Evolutionary conservation across 2,888 invertebrate genomes (phyloP).

Genomic region (Asteroscopus sphinx): DNA sequence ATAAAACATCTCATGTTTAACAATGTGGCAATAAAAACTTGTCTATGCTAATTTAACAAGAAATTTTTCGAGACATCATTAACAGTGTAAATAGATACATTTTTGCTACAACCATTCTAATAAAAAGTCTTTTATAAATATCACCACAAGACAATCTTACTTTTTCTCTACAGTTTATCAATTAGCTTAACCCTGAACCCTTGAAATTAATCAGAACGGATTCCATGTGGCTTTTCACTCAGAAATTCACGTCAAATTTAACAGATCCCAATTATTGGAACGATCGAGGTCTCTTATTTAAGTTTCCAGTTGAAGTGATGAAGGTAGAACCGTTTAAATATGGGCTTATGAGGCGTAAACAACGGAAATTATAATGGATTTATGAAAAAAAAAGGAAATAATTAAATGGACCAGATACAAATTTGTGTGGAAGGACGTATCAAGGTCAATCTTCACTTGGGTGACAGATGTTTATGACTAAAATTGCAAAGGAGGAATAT

Average conservation of each 20-base stretch:
- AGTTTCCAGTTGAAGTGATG: constrained; percentile 17
- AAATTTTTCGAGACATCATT: no score
- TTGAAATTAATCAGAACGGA: constrained; percentile 4
- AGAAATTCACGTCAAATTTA: constrained; percentile 25
- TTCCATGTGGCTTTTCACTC: not conserved
- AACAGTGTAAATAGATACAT: no score
- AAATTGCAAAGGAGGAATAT: no score
- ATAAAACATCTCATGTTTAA: no score
- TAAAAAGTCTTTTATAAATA: not conserved
- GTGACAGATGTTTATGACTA: no score
- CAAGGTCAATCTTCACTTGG: no score
- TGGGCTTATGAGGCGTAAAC: not conserved
- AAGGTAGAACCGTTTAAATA: constrained; percentile 2
- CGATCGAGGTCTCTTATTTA: constrained; percentile 1
- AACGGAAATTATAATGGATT: not conserved
- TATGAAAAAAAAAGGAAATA: not conserved
- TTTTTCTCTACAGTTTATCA: not conserved
- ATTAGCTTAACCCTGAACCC: not conserved
- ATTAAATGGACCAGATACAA: no score
- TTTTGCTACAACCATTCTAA: not conserved
- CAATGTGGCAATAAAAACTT: no score
- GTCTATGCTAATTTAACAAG: no score
- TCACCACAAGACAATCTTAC: not conserved
- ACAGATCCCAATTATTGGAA: constrained; percentile 23
- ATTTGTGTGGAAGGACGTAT: no score